A percentile compares a stretch with the other conserved stretches of the same genome.
Evolutionary conservation across 2,888 invertebrate genomes (phyloP).

Genomic region (Psococerastis gibbosa): DNA sequence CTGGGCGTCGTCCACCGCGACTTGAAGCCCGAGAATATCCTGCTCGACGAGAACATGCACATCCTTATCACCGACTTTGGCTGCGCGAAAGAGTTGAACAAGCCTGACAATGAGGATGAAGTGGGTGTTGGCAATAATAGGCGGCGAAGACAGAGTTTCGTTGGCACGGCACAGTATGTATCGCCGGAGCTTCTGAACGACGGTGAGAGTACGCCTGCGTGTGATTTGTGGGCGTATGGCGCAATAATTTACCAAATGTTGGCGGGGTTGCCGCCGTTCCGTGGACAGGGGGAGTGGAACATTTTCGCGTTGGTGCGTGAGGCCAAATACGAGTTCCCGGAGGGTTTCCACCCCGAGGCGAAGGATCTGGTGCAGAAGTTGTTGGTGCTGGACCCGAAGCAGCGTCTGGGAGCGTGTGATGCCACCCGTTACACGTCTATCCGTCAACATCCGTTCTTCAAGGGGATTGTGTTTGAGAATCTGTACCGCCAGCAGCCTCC

Average conservation of each 20-base stretch:
- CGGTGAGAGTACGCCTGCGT: constrained; percentile 46
- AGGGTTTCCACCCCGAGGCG: constrained; percentile 72
- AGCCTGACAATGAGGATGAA: constrained; percentile 24
- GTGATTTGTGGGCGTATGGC: constrained; percentile 95
- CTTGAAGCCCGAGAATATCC: constrained; percentile 94
- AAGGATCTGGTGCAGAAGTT: constrained; percentile 73
- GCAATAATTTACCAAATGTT: constrained; percentile 96
- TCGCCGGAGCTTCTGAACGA: constrained; percentile 88
- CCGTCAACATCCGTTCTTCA: constrained; percentile 72
- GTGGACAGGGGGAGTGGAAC: constrained; percentile 78
- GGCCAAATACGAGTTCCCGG: constrained; percentile 79
- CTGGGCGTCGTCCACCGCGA: constrained; percentile 87
- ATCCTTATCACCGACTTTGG: constrained; percentile 95
- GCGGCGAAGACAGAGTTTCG: constrained; percentile 69
- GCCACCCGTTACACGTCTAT: constrained; percentile 59
- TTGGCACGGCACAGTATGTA: constrained; percentile 97
- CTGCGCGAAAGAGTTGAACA: constrained; percentile 64
- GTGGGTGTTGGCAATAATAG: constrained; percentile 30
- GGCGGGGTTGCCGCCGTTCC: constrained; percentile 80
- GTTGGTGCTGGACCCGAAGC: constrained; percentile 54
- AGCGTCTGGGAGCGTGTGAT: constrained; percentile 68
- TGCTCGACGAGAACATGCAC: constrained; percentile 90
- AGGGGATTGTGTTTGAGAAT: constrained; percentile 61
- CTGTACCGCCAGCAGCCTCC: constrained; percentile 64
- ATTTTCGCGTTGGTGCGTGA: constrained; percentile 91